A percentile compares a stretch with the other conserved stretches of the same genome.
phyloP scores from a whole-genome alignment of 2,113 vertebrate genomes.

The Argyrosomus japonicus region DNA sequence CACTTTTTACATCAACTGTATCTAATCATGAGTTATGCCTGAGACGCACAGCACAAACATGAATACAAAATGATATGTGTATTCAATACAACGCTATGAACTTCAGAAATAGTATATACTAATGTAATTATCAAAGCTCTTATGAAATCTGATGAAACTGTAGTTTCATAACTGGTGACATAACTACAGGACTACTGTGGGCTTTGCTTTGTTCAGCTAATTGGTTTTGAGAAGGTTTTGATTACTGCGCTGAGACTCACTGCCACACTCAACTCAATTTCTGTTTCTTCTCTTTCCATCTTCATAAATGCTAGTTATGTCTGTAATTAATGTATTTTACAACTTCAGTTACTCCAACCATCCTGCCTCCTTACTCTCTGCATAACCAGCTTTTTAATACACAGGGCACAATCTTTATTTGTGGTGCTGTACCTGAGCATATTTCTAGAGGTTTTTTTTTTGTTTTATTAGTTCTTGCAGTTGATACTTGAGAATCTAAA shows the following conservation, averaged over 20 bases:
- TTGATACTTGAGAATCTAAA: no score
- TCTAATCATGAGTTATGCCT: no score
- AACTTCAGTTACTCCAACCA: not conserved
- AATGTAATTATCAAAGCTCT: no score
- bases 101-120: not conserved
- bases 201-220: not conserved
- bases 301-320: not conserved
- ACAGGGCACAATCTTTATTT: not conserved
- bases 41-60: no score
- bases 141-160: not conserved
- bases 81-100: not conserved
- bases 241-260: conserved; percentile 2
- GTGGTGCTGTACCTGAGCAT: not conserved
- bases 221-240: conserved; percentile 10
- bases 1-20: no score
- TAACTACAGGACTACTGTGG: not conserved
- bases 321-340: not conserved
- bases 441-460: not conserved
- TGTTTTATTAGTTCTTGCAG: not conserved
- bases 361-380: not conserved
- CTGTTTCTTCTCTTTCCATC: not conserved
- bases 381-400: not conserved
- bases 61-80: no score
- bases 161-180: not conserved
- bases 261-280: not conserved